Percentiles rank a stretch among this genome's conserved stretches.
phyloP scores from a whole-genome alignment of 2,888 invertebrate species.

The Lissocephala sabroskyi region DNA sequence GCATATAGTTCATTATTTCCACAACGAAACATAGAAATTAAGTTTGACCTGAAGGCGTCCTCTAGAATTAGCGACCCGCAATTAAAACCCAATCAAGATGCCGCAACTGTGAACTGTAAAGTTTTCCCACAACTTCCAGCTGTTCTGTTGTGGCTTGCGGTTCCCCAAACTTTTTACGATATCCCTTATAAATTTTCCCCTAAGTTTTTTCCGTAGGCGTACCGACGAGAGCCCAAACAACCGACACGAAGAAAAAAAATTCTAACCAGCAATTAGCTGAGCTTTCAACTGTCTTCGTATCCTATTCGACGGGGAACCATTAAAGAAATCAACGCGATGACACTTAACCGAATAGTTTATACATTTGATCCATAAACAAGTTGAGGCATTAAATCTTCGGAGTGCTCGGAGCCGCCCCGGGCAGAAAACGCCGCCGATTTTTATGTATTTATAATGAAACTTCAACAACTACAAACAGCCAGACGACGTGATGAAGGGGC shows the following conservation, averaged over 20 bases:
- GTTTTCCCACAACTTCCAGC: conserved; percentile 46
- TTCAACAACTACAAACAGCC: conserved; percentile 29
- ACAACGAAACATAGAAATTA: no score
- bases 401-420: conserved; percentile 12
- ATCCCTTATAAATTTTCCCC: background rate
- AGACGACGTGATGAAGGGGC: conserved; percentile 27
- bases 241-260: no score
- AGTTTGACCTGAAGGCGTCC: conserved; percentile 2
- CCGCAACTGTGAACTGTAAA: conserved; percentile 34
- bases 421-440: conserved; percentile 44
- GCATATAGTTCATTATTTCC: no score
- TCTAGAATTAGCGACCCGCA: conserved; percentile 40
- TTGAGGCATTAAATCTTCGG: conserved; percentile 10
- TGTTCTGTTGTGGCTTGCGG: conserved; percentile 3
- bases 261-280: conserved; percentile 51
- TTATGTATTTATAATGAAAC: conserved; percentile 58
- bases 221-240: conserved; percentile 7
- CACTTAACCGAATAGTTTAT: conserved; percentile 19
- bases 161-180: conserved; percentile 1
- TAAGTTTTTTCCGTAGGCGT: conserved; percentile 4
- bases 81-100: conserved; percentile 57
- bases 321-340: conserved; percentile 38
- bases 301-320: conserved; percentile 23
- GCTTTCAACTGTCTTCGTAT: conserved; percentile 21
- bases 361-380: conserved; percentile 8